These are phyloP conservation scores for Hylyphantes graminicola DNA, from an alignment of 1,140 invertebrate species.

Conservation along the genomic window DNA sequence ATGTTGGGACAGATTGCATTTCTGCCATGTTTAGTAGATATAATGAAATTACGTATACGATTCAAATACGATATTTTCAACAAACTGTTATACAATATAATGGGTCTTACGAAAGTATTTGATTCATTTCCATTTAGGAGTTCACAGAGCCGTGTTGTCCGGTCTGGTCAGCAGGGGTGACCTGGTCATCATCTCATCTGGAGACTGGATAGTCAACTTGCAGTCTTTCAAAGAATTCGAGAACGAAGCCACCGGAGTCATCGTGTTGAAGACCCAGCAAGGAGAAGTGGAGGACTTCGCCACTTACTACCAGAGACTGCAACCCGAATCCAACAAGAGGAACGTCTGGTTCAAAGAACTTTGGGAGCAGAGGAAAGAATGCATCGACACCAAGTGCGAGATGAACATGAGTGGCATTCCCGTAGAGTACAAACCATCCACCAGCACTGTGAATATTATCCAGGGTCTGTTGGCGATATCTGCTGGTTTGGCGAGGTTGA, in stretches of 20 bases:
- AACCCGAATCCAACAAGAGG: conserved; percentile 65
- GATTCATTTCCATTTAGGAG: conserved; percentile 54
- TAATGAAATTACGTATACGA: too few relatives aligned
- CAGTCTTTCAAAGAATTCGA: conserved; percentile 44
- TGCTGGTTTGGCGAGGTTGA: conserved; percentile 64
- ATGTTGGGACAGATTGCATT: too few relatives aligned
- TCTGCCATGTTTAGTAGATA: too few relatives aligned
- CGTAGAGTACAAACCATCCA: conserved; percentile 66
- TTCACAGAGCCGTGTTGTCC: conserved; percentile 62
- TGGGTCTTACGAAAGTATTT: too few relatives aligned
- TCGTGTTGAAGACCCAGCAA: conserved; percentile 50
- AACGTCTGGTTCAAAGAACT: conserved; percentile 70
- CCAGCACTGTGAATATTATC: conserved; percentile 68
- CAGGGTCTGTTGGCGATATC: conserved; percentile 66
- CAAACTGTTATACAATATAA: too few relatives aligned
- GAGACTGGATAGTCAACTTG: conserved; percentile 59
- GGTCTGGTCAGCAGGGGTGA: conserved; percentile 56
- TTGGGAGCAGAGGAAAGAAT: conserved; percentile 67
- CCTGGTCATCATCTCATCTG: conserved; percentile 62
- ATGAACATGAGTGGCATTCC: conserved; percentile 36
- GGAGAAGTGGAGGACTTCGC: conserved; percentile 63
- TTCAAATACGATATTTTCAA: too few relatives aligned
- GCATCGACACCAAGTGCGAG: conserved; percentile 7
- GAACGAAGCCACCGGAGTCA: conserved; percentile 45
- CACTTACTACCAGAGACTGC: conserved; percentile 64